Percentiles rank a stretch among this genome's conserved stretches.
phyloP scores from a whole-genome alignment of 2,888 invertebrate genomes.

The Cephus pulcher region DNA sequence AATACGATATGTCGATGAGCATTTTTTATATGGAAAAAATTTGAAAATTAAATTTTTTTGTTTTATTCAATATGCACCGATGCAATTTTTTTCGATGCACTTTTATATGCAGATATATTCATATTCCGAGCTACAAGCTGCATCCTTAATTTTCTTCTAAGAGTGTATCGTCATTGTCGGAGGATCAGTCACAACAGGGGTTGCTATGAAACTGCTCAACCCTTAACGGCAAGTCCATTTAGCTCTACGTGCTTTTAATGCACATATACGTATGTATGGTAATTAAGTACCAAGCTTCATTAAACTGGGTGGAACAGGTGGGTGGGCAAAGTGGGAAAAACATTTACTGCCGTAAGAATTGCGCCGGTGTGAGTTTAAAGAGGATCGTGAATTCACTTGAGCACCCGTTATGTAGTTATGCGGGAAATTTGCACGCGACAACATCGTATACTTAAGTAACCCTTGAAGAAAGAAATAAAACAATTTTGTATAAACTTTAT shows the following conservation, averaged over 20 bases:
- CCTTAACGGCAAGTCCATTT: neutral
- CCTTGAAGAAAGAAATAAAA: neutral
- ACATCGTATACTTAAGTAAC: neutral
- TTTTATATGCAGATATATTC: neutral
- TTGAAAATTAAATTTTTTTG: no score
- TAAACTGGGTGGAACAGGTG: conserved; percentile 9
- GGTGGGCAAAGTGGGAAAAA: neutral
- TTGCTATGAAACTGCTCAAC: neutral
- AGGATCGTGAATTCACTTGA: neutral
- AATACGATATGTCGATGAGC: neutral
- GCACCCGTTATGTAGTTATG: neutral
- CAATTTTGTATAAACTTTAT: no score
- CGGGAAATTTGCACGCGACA: neutral
- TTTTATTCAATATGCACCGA: neutral
- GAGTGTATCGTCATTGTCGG: neutral
- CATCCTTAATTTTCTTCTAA: neutral
- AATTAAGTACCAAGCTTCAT: neutral
- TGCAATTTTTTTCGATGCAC: neutral
- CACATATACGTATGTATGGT: neutral
- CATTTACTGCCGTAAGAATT: neutral
- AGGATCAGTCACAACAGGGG: neutral
- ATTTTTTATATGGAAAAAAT: no score
- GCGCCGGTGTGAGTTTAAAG: neutral
- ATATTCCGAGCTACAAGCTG: neutral
- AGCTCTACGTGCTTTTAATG: neutral